Conservation (phyloP, 2,797 vertebrate species). For the Coracias cyanogaster region DNA sequence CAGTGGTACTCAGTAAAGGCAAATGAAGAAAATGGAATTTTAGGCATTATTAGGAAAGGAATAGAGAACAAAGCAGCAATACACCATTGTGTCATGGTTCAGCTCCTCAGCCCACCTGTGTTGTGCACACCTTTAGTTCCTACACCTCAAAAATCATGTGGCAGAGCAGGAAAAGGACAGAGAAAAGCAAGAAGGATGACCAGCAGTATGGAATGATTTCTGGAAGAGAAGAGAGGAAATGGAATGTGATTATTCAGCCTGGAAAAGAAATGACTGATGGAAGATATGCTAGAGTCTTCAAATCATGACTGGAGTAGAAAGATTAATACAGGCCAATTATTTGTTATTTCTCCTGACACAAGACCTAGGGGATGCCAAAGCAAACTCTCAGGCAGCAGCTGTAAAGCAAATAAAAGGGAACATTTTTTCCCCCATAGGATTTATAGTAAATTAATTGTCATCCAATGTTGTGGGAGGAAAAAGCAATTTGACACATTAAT, state of each 20-base stretch:
- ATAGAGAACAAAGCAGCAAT: not conserved
- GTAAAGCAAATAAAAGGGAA: constrained; percentile 14
- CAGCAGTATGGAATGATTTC: not conserved
- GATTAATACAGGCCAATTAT: not conserved
- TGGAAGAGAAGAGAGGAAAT: not conserved
- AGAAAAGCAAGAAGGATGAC: not conserved
- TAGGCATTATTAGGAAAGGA: not conserved
- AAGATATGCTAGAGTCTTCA: not conserved
- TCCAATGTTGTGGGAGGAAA: not conserved
- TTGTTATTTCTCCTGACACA: constrained; percentile 17
- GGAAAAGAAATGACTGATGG: not conserved
- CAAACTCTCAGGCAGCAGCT: not conserved
- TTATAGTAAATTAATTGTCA: not conserved
- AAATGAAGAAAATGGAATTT: not conserved
- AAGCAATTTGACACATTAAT: not conserved
- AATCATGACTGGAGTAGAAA: not conserved
- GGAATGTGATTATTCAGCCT: not conserved
- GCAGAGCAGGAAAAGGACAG: not conserved
- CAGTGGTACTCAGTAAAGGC: not conserved
- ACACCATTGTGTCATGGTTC: not conserved
- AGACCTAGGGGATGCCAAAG: not conserved
- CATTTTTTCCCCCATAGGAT: not conserved
- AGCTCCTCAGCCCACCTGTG: not conserved
- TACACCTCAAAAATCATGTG: not conserved
- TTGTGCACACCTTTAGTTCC: not conserved